phyloP scores from a whole-genome alignment of 2,113 vertebrate genomes.

The Mungos mungo region DNA sequence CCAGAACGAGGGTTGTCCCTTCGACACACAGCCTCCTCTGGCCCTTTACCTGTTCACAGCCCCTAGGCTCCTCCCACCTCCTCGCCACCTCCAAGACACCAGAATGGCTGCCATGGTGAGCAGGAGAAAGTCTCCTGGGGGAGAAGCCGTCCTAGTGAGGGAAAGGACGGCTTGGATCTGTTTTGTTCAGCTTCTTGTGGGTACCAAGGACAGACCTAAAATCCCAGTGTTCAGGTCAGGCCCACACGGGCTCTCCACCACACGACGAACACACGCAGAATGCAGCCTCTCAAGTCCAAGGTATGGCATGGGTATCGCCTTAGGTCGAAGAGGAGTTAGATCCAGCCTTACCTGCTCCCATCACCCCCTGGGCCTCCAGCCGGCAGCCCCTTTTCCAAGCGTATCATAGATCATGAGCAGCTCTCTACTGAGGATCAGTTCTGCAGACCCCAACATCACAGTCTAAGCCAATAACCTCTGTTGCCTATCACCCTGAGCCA shows the following conservation, averaged over 20 bases:
- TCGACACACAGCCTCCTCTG: background rate
- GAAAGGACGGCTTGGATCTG: background rate
- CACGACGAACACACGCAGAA: background rate
- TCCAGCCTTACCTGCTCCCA: background rate
- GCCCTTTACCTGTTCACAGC: background rate
- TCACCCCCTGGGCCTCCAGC: background rate
- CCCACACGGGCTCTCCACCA: background rate
- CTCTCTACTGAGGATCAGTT: background rate
- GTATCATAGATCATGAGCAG: background rate
- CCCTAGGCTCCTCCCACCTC: background rate
- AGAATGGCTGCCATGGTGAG: background rate
- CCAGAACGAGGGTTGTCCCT: background rate
- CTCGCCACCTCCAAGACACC: background rate
- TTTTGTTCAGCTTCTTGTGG: background rate
- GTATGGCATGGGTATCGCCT: accelerated
- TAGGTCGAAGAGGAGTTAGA: background rate
- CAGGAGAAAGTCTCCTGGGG: too few relatives aligned
- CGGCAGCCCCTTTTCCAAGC: background rate
- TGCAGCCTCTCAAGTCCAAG: background rate
- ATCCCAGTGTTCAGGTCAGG: background rate
- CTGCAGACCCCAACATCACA: background rate
- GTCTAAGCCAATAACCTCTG: background rate
- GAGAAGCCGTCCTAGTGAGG: background rate
- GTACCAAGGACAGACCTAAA: background rate
- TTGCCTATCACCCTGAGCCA: background rate